Percentiles rank a stretch among this genome's conserved stretches.
phyloP scores from a whole-genome alignment of 2,113 vertebrate genomes.

The Cinclus mexicanus region DNA sequence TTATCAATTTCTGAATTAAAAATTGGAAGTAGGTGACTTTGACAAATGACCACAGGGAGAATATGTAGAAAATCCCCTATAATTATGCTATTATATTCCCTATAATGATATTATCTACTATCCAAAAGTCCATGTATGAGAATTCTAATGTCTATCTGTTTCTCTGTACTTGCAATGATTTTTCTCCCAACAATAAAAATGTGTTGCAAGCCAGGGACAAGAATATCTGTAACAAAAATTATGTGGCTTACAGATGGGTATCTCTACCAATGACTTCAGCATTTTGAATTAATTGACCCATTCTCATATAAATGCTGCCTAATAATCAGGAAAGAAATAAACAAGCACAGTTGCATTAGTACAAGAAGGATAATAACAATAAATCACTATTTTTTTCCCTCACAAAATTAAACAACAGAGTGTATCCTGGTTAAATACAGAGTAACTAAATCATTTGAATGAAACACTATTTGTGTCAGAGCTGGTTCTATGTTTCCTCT shows the following conservation, averaged over 20 bases:
- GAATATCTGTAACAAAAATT: neutral
- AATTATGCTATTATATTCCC: neutral
- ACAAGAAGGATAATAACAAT: neutral
- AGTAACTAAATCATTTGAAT: neutral
- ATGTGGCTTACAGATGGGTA: neutral
- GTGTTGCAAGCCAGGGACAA: neutral
- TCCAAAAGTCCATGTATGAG: neutral
- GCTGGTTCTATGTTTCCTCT: conserved; percentile 14
- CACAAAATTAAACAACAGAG: neutral
- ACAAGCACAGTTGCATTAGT: neutral
- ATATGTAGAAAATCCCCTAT: neutral
- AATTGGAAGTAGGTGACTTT: neutral
- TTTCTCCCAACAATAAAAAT: neutral
- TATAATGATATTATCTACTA: neutral
- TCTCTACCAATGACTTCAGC: neutral
- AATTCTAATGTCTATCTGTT: neutral
- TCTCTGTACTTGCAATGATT: neutral
- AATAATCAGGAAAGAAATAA: neutral
- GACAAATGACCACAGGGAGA: neutral
- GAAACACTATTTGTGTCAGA: neutral
- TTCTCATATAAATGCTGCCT: neutral
- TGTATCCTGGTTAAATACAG: neutral
- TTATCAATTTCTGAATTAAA: neutral
- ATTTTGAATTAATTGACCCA: neutral
- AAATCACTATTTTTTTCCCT: rapidly evolving